Base-by-base conservation (phyloP, 92 coral and sea anemone species). In the Diadumene lineata region DNA sequence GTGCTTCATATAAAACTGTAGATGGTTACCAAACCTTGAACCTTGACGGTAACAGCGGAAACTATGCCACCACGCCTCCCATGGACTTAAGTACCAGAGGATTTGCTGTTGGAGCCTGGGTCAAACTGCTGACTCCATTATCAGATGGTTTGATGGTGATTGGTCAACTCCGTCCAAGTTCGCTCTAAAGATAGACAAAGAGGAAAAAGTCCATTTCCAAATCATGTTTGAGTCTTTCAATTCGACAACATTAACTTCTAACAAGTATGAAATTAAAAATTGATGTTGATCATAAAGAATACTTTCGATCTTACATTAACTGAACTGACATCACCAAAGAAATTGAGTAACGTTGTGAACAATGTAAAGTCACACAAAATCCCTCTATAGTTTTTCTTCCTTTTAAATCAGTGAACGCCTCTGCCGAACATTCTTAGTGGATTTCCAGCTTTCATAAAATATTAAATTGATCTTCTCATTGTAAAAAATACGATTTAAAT, bases 21-120 rank as follows among this genome's bases (percentile, higher is more conserved):
- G 64, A 58, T 58, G 64, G 64, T 10, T 58, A 58, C 64, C 23
- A 58, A 58, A 32, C 64, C 64, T 17, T 58, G 64, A 23, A 58
- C 64, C 64, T 58, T 17, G 64, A 58, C 22, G 64, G 64, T 10
- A 58, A 58, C 64, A 58, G 64, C 31, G 8, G 7, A 9, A 58
- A 58, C 64, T 58, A 58, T 58, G 64, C 64, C 11, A 58, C 64
- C 64, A 58, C 64, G 60, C 60, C 60, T 28, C 17, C 13, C 25
- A 25, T 70, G 8, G 26, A 31, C 13, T 31, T 70, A 16, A 16
- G 3, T 1, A 18, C 63, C n/a, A 22, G 64, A 1, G n/a, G n/a
- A n/a, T 70, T 70, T 50, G 18, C 26, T 13, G 11, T 53, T 6
- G 63, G 64, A 28, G 74, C 74, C 63, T 70, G 64, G 75, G 50